These are phyloP conservation scores for Oxyura jamaicensis DNA, from an alignment of 2,113 vertebrate species.

Conservation along the genomic window DNA sequence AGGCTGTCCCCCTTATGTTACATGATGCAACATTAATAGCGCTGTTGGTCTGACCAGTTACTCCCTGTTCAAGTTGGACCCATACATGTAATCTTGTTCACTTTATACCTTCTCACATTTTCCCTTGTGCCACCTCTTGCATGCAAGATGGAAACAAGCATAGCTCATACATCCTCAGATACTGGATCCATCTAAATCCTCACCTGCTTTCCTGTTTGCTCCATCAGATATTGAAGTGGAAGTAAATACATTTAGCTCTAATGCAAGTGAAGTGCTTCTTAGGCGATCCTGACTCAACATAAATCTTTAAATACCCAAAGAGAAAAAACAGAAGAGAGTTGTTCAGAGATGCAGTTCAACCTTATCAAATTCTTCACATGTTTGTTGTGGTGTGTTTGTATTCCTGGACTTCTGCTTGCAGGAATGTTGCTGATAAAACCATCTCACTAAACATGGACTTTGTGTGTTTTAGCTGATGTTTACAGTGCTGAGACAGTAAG, in stretches of 20 bases:
- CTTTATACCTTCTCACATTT: background rate
- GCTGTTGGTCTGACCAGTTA: background rate
- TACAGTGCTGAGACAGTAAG: background rate
- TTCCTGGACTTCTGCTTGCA: constrained; percentile 51
- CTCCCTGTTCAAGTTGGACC: background rate
- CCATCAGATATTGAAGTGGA: background rate
- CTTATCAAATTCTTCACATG: constrained; percentile 67
- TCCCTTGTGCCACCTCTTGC: background rate
- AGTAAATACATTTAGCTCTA: background rate
- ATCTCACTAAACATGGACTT: constrained; percentile 16
- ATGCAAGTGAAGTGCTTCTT: background rate
- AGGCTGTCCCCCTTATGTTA: background rate
- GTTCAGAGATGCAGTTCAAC: constrained; percentile 5
- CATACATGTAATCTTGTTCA: background rate
- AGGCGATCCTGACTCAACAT: background rate
- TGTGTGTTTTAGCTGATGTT: constrained; percentile 37
- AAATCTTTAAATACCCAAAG: constrained; percentile 60
- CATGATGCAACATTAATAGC: background rate
- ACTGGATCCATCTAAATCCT: background rate
- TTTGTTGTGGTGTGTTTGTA: constrained; percentile 61
- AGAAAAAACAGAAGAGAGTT: constrained; percentile 53
- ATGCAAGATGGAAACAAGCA: background rate
- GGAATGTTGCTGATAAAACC: constrained; percentile 69
- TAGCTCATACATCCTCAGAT: background rate
- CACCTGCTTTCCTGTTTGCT: background rate